These are phyloP conservation scores for Oncorhynchus keta DNA, from an alignment of 2,113 vertebrate species.

Conservation along the genomic window DNA sequence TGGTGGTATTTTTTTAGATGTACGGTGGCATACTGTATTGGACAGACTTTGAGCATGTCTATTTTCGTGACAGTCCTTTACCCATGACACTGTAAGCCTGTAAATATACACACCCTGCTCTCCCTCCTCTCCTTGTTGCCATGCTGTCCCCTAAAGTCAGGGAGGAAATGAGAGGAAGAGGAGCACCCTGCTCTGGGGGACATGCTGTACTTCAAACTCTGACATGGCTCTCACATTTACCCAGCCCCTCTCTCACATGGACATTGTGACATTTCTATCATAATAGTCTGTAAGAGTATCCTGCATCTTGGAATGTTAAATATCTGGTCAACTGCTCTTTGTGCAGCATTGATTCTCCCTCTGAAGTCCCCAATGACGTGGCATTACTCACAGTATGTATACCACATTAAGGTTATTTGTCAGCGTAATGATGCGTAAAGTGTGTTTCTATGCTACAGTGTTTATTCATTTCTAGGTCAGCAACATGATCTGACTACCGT, in stretches of 20 bases:
- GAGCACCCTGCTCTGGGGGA: conserved; percentile 22
- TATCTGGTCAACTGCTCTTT: conserved; percentile 30
- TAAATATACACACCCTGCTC: conserved; percentile 15
- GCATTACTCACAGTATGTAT: no score
- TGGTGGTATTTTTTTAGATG: no score
- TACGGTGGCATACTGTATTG: no score
- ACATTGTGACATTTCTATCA: conserved; percentile 73
- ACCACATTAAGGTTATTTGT: no score
- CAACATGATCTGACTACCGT: no score
- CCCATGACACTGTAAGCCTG: conserved; percentile 10
- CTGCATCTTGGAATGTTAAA: conserved; percentile 19
- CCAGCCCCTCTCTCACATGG: conserved; percentile 55
- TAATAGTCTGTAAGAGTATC: conserved; percentile 33
- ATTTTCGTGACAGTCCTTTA: no score
- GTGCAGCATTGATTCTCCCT: background rate
- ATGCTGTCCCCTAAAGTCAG: conserved; percentile 32
- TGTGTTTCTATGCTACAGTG: no score
- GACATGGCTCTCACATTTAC: conserved; percentile 31
- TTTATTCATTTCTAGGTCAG: no score
- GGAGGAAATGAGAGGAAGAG: conserved; percentile 24
- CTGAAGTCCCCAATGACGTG: background rate
- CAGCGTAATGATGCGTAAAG: no score
- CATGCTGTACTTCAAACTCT: conserved; percentile 49
- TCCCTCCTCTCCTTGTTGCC: background rate
- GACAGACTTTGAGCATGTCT: no score